These are phyloP conservation scores for Xanthia icteritia DNA, from an alignment of 2,888 invertebrate genomes.

Conservation along the genomic window DNA sequence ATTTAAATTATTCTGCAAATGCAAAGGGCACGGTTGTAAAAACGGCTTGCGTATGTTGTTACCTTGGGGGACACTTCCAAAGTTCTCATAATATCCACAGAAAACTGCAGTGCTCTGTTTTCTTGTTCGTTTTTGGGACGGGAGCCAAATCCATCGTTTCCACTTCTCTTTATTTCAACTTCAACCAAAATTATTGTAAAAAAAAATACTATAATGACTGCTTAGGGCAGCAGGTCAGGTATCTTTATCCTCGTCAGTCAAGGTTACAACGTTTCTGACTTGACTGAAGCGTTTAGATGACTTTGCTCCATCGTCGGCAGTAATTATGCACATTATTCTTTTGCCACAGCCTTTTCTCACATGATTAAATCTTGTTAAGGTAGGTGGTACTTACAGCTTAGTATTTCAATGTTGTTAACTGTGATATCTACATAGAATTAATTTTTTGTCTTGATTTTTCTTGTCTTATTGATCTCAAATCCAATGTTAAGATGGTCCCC, in stretches of 20 bases:
- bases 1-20: background rate
- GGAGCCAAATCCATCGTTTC: slow-evolving; percentile 21
- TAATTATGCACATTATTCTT: slow-evolving; percentile 45
- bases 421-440: background rate
- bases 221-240: slow-evolving; percentile 19
- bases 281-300: slow-evolving; percentile 34
- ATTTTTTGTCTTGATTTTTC: slow-evolving; percentile 6
- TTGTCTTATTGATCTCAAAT: slow-evolving; percentile 14
- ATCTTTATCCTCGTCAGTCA: slow-evolving; percentile 48
- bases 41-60: background rate
- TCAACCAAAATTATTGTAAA: slow-evolving; percentile 4
- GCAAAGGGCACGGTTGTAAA: background rate
- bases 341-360: slow-evolving; percentile 17
- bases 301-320: slow-evolving; percentile 31
- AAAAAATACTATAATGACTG: slow-evolving; percentile 28
- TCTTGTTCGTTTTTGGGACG: slow-evolving; percentile 20
- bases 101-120: background rate
- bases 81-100: slow-evolving; percentile 4
- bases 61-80: background rate
- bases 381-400: background rate
- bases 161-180: background rate
- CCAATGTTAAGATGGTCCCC: slow-evolving; percentile 3
- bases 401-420: slow-evolving; percentile 6
- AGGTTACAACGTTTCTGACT: slow-evolving; percentile 33
- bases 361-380: slow-evolving; percentile 17